phyloP scores from a whole-genome alignment of 2,888 invertebrate genomes.

The Ornithoptera alexandrae region DNA sequence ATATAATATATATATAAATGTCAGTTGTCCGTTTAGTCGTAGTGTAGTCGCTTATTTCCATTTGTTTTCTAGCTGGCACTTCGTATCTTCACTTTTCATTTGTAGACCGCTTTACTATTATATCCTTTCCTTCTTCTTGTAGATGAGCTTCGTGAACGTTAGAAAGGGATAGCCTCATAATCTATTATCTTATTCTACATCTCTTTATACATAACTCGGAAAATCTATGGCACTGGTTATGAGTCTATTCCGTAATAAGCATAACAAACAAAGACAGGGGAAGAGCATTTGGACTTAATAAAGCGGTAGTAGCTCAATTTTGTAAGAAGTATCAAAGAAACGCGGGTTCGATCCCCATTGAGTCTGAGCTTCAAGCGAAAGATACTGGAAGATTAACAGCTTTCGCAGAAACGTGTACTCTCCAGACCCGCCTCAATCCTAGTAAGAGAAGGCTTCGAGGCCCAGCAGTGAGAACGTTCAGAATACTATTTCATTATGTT shows the following conservation, averaged over 20 bases:
- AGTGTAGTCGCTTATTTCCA: slow-evolving; percentile 69
- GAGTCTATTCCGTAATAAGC: background rate
- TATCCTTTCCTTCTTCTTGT: slow-evolving; percentile 46
- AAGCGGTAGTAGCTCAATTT: no score
- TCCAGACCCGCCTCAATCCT: no score
- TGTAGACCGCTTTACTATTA: slow-evolving; percentile 55
- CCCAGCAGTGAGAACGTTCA: no score
- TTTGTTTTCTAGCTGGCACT: slow-evolving; percentile 75
- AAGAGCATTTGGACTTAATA: no score
- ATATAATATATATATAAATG: slow-evolving; percentile 29
- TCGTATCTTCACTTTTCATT: slow-evolving; percentile 71
- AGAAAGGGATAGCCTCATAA: slow-evolving; percentile 25
- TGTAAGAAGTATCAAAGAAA: no score
- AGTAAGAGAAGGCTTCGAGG: no score
- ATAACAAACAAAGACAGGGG: slow-evolving; percentile 6
- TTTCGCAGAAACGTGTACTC: no score
- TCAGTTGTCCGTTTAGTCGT: slow-evolving; percentile 73
- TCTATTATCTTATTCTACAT: background rate
- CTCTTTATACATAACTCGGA: background rate
- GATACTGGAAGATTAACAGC: no score
- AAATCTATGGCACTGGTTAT: background rate
- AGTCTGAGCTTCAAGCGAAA: no score
- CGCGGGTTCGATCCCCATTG: no score
- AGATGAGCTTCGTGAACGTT: slow-evolving; percentile 61
- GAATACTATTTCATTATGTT: no score